Evolutionary conservation across 1,140 invertebrate genomes (phyloP).

Genomic region (Heliconius hermathena): DNA sequence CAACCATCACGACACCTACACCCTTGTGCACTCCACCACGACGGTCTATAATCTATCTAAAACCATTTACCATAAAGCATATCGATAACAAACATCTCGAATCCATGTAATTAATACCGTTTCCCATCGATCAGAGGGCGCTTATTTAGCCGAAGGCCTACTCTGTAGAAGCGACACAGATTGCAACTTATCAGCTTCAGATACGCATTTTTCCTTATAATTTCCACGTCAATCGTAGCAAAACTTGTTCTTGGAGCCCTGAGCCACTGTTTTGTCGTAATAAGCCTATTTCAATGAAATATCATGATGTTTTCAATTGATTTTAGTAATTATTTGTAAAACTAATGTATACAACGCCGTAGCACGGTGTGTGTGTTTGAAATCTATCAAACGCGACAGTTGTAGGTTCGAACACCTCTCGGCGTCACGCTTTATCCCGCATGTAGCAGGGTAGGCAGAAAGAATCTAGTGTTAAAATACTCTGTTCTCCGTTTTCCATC

Average conservation of each 20-base stretch:
- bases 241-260: constrained; percentile 44
- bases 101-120: constrained; percentile 27
- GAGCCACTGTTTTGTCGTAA: constrained; percentile 44
- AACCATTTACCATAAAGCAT: constrained; percentile 29
- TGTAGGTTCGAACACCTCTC: no score
- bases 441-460: no score
- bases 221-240: constrained; percentile 53
- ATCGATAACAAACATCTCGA: constrained; percentile 21
- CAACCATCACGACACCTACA: not conserved
- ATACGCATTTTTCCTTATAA: constrained; percentile 59
- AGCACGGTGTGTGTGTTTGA: rapidly evolving
- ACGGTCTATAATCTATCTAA: constrained; percentile 15
- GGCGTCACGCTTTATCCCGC: no score
- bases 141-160: constrained; percentile 30
- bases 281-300: not conserved
- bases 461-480: no score
- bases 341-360: not conserved
- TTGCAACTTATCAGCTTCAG: constrained; percentile 47
- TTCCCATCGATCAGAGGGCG: constrained; percentile 25
- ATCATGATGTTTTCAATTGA: constrained; percentile 2
- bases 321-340: not conserved
- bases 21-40: not conserved
- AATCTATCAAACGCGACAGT: no score
- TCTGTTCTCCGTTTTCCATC: no score
- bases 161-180: constrained; percentile 47